Evolutionary conservation across 2,113 vertebrate species (phyloP).

Genomic region (Crotalus horridus): DNA sequence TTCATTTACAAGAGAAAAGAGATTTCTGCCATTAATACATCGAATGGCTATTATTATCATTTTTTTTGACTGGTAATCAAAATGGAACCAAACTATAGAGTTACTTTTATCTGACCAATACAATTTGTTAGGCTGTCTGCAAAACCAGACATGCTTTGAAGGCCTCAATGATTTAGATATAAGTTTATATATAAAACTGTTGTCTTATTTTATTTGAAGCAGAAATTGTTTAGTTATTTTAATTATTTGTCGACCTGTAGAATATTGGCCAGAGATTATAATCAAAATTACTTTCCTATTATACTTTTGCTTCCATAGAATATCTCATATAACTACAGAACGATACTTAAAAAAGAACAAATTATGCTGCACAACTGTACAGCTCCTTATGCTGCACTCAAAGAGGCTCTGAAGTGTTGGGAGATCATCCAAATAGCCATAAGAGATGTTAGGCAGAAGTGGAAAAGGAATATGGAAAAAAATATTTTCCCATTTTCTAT

Average conservation of each 20-base stretch:
- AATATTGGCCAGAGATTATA: neutral
- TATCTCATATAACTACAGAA: neutral
- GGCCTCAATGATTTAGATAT: neutral
- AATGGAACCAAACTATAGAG: neutral
- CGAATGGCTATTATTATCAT: neutral
- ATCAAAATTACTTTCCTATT: neutral
- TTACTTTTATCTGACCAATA: neutral
- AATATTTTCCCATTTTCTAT: neutral
- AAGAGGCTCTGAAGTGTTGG: neutral
- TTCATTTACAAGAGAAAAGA: conserved; percentile 20
- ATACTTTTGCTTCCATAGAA: neutral
- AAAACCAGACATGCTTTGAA: neutral
- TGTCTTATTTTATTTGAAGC: neutral
- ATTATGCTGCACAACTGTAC: neutral
- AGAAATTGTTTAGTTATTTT: neutral
- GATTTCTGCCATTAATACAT: neutral
- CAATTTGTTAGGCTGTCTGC: neutral
- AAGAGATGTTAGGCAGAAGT: neutral
- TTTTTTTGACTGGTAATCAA: neutral
- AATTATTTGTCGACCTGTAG: neutral
- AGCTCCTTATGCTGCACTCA: neutral
- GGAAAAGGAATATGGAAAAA: neutral
- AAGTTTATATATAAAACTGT: neutral
- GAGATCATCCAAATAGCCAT: neutral
- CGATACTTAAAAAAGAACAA: neutral